phyloP scores from a whole-genome alignment of 2,797 vertebrate genomes.

The Clangula hyemalis region DNA sequence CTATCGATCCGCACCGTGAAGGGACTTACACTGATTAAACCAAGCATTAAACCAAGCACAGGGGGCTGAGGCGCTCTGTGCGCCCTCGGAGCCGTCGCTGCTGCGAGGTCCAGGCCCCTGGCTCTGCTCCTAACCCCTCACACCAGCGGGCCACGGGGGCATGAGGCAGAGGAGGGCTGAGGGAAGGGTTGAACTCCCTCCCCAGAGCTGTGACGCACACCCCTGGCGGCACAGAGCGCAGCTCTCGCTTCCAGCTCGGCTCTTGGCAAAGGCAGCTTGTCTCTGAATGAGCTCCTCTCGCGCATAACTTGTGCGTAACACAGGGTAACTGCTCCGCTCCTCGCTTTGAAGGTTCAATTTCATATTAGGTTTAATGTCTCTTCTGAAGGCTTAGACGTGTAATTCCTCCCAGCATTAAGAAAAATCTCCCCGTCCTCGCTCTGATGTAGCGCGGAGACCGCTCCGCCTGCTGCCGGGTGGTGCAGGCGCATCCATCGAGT shows the following conservation, averaged over 20 bases:
- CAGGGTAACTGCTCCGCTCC: not conserved
- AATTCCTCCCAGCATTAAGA: conserved; percentile 33
- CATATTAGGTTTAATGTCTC: not conserved
- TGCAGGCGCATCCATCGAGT: conserved; percentile 8
- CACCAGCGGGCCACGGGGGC: accelerated
- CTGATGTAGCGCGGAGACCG: conserved; percentile 32
- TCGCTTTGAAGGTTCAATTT: conserved; percentile 19
- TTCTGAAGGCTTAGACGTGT: not conserved
- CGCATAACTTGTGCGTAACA: not conserved
- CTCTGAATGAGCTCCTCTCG: not conserved
- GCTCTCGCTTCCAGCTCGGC: not conserved
- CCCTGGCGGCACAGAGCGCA: not conserved
- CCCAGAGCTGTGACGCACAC: not conserved
- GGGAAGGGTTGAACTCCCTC: not conserved
- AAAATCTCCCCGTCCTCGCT: conserved; percentile 19
- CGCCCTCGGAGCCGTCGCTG: not conserved
- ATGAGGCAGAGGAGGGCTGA: not conserved
- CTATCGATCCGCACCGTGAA: conserved; percentile 34
- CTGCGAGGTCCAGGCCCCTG: not conserved
- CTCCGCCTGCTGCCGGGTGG: not conserved
- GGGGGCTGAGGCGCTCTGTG: not conserved
- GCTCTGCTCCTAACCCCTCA: too few relatives aligned
- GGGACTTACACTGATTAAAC: not conserved
- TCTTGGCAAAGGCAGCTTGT: not conserved
- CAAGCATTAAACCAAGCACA: not conserved